Percentiles rank a stretch among this genome's conserved stretches.
Evolutionary conservation across 2,113 vertebrate species (phyloP).

Genomic region (Cyprinodon brontotheroides): DNA sequence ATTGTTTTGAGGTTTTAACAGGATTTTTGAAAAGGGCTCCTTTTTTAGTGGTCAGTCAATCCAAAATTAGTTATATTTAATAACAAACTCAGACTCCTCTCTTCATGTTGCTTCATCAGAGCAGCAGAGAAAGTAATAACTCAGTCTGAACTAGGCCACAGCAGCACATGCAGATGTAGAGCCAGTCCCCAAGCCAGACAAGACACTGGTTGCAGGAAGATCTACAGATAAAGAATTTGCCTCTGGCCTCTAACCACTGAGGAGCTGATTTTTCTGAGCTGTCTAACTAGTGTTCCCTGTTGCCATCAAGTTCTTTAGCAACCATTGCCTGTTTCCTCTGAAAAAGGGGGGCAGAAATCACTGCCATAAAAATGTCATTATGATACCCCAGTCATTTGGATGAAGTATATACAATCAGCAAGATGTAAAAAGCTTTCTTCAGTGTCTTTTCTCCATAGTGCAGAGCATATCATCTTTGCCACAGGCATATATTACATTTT

Average conservation of each 20-base stretch:
- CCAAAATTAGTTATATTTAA: conserved; percentile 25
- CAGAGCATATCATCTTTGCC: conserved; percentile 7
- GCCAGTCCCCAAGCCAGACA: conserved; percentile 39
- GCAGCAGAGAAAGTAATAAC: conserved; percentile 47
- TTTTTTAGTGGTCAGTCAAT: background rate
- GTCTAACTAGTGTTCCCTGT: conserved; percentile 42
- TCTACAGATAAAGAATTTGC: conserved; percentile 40
- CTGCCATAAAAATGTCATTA: background rate
- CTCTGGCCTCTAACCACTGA: conserved; percentile 44
- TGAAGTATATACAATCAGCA: background rate
- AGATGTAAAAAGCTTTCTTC: background rate
- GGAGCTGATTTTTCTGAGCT: conserved; percentile 40
- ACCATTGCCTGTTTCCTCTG: conserved; percentile 45
- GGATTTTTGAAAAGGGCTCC: background rate
- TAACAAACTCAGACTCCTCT: conserved; percentile 59
- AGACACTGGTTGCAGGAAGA: conserved; percentile 37
- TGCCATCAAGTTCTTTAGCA: conserved; percentile 5
- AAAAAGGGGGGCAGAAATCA: conserved; percentile 4
- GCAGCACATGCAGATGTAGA: conserved; percentile 61
- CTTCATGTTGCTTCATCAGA: conserved; percentile 17
- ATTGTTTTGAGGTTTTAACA: background rate
- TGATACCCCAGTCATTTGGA: background rate
- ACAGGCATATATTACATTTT: conserved; percentile 18
- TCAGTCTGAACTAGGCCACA: conserved; percentile 76
- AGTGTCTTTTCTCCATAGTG: background rate